Evolutionary conservation across 2,797 vertebrate genomes (phyloP).

Genomic region (Dicrostonyx torquatus): DNA sequence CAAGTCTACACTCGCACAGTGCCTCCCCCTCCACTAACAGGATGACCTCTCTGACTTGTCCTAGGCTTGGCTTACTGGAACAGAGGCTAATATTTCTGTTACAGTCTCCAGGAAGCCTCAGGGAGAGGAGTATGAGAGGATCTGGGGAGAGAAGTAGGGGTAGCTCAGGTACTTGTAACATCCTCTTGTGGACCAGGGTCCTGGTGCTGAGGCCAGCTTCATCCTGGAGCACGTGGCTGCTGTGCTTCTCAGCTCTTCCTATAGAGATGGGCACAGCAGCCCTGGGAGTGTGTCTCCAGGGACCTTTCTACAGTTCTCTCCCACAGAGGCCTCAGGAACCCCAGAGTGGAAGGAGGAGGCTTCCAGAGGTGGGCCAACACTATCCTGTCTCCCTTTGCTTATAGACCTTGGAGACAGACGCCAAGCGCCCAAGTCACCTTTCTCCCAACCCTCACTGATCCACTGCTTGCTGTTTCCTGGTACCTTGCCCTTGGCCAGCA

Average conservation of each 20-base stretch:
- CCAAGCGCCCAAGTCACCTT: not conserved
- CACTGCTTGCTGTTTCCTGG: not conserved
- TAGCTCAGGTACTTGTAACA: fast-evolving
- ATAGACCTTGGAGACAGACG: not conserved
- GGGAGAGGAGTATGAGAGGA: not conserved
- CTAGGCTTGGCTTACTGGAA: not conserved
- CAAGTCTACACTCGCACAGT: not conserved
- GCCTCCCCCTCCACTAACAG: too few relatives aligned
- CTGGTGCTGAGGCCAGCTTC: not conserved
- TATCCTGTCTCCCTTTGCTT: not conserved
- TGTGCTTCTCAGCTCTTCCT: not conserved
- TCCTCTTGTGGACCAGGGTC: not conserved
- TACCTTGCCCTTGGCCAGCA: fast-evolving
- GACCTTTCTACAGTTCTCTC: not conserved
- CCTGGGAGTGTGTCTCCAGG: too few relatives aligned
- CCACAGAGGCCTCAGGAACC: not conserved
- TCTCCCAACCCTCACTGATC: fast-evolving
- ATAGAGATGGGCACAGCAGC: not conserved
- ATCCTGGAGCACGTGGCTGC: not conserved
- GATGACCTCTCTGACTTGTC: fast-evolving
- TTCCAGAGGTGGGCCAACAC: not conserved
- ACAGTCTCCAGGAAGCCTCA: not conserved
- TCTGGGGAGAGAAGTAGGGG: too few relatives aligned
- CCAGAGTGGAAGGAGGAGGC: not conserved
- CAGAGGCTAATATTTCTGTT: not conserved